These are phyloP conservation scores for Drosophila eugracilis DNA, from an alignment of 1,140 invertebrate species.

Conservation along the genomic window DNA sequence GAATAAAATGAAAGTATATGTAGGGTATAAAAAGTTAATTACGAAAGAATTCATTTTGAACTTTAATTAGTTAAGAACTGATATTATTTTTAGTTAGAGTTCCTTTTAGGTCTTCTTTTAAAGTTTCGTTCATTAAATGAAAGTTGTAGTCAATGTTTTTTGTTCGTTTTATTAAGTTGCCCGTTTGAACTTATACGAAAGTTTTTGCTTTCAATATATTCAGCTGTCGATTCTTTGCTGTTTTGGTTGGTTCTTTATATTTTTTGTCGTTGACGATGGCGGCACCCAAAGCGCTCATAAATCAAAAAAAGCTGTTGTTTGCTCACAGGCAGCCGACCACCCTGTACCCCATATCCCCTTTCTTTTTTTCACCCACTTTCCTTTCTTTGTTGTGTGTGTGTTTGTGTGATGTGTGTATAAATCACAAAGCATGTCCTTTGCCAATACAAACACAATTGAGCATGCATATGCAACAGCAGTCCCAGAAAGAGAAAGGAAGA, in stretches of 20 bases:
- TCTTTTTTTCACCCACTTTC: no score
- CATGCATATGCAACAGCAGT: constrained; percentile 79
- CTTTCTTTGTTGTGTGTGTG: constrained; percentile 44
- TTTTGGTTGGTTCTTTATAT: constrained; percentile 42
- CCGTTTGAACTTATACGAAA: constrained; percentile 62
- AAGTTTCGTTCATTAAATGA: neutral
- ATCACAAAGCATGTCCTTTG: constrained; percentile 83
- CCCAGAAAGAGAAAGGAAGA: neutral
- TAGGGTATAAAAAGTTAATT: no score
- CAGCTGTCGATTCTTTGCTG: constrained; percentile 42
- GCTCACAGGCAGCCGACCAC: constrained; percentile 42
- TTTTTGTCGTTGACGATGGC: constrained; percentile 42
- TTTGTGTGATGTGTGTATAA: constrained; percentile 77
- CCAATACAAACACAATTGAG: constrained; percentile 83
- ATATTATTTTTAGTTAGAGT: no score
- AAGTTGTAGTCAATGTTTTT: neutral
- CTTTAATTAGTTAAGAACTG: no score
- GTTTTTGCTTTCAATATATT: constrained; percentile 65
- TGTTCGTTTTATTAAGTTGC: constrained; percentile 47
- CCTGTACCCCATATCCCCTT: no score
- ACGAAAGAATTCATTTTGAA: no score
- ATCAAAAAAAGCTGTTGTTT: constrained; percentile 76
- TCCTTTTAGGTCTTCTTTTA: neutral
- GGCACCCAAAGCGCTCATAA: constrained; percentile 80
- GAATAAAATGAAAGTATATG: no score